Conservation (phyloP, 2,888 invertebrate species). For the Papilio demoleus region DNA sequence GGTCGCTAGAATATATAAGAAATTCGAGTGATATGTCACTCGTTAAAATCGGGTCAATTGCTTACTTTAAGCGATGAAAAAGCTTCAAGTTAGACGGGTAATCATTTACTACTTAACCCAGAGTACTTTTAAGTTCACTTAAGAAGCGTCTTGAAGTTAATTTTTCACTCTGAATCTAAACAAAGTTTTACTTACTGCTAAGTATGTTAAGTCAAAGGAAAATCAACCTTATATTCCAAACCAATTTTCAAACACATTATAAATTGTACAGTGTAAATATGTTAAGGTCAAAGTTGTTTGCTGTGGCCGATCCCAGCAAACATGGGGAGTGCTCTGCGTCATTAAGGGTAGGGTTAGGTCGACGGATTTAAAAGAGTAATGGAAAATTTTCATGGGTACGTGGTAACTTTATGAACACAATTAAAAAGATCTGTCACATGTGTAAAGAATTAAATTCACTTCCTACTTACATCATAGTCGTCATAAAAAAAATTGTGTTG, state of each 20-base stretch:
- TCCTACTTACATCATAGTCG: too few relatives aligned
- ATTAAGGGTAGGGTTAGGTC: slow-evolving; percentile 18
- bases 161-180: too few relatives aligned
- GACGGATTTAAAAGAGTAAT: slow-evolving; percentile 17
- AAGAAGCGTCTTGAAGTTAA: too few relatives aligned
- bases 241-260: neutral
- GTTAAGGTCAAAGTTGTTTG: slow-evolving; percentile 19
- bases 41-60: too few relatives aligned
- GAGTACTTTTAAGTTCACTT: too few relatives aligned
- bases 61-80: too few relatives aligned
- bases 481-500: too few relatives aligned
- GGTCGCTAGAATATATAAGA: too few relatives aligned
- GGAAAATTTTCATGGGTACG: slow-evolving; percentile 6
- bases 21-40: too few relatives aligned
- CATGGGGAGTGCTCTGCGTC: slow-evolving; percentile 33
- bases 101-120: too few relatives aligned
- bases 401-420: neutral
- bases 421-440: neutral
- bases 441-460: neutral
- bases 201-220: neutral
- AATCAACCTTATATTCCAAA: neutral
- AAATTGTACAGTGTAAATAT: slow-evolving; percentile 8
- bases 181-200: too few relatives aligned
- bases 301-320: slow-evolving; percentile 18
- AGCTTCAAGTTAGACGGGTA: too few relatives aligned